phyloP scores from a whole-genome alignment of 2,888 invertebrate genomes.

The Arge pagana region DNA sequence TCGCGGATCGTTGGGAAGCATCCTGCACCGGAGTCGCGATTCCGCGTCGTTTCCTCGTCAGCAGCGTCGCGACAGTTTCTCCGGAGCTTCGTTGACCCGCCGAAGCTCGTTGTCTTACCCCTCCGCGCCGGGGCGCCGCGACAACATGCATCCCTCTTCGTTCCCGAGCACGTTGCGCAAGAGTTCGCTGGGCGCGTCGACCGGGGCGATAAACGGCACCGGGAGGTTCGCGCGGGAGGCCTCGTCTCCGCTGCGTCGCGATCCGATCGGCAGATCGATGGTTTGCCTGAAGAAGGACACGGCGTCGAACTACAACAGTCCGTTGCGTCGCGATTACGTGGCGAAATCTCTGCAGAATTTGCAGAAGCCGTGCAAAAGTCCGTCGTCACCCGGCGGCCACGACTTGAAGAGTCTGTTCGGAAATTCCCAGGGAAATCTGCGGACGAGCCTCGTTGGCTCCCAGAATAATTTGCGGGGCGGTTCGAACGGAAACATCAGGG shows the following conservation, averaged over 20 bases:
- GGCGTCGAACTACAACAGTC: slow-evolving; percentile 43
- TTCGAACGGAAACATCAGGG: slow-evolving; percentile 45
- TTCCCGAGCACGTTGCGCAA: slow-evolving; percentile 72
- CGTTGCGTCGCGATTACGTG: slow-evolving; percentile 51
- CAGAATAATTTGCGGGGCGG: slow-evolving; percentile 52
- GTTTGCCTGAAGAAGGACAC: slow-evolving; percentile 51
- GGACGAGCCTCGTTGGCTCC: slow-evolving; percentile 58
- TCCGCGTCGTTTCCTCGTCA: slow-evolving; percentile 58
- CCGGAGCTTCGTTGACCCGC: slow-evolving; percentile 58
- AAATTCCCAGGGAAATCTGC: slow-evolving; percentile 58
- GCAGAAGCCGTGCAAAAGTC: slow-evolving; percentile 43
- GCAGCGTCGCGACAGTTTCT: slow-evolving; percentile 33
- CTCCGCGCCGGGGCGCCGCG: slow-evolving; percentile 62
- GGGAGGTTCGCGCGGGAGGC: slow-evolving; percentile 58
- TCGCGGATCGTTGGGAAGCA: slow-evolving; percentile 65
- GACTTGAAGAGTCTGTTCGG: slow-evolving; percentile 43
- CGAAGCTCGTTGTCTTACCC: slow-evolving; percentile 66
- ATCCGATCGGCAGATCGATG: slow-evolving; percentile 54
- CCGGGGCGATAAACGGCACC: slow-evolving; percentile 47
- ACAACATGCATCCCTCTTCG: slow-evolving; percentile 72
- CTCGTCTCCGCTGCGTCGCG: slow-evolving; percentile 61
- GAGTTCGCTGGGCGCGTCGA: slow-evolving; percentile 61
- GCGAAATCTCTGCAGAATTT: slow-evolving; percentile 54
- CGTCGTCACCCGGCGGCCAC: slow-evolving; percentile 28
- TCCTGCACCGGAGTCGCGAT: slow-evolving; percentile 60